Percentiles rank a stretch among this genome's conserved stretches.
Evolutionary conservation across 2,113 vertebrate species (phyloP).

Genomic region (Xerus inauris): DNA sequence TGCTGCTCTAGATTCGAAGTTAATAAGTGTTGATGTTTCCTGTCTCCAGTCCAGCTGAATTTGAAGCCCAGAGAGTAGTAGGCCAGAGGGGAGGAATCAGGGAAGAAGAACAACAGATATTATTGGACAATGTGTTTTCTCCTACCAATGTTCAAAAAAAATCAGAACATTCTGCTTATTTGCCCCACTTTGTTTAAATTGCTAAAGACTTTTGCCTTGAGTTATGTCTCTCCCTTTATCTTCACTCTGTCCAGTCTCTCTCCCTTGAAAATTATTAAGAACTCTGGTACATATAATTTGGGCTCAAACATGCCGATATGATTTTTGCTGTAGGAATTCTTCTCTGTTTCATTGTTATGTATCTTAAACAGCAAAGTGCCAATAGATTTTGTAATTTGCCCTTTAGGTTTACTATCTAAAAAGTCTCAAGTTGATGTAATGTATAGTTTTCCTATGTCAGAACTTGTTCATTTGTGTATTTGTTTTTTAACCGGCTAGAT

Average conservation of each 20-base stretch:
- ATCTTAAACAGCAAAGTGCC: background rate
- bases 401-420: background rate
- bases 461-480: background rate
- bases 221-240: background rate
- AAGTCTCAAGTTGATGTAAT: background rate
- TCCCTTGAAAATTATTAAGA: background rate
- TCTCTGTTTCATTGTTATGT: background rate
- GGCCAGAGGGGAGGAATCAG: fast-evolving
- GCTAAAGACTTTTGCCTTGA: background rate
- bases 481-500: background rate
- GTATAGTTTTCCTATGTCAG: background rate
- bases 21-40: background rate
- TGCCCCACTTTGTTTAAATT: background rate
- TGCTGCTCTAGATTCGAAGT: background rate
- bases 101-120: background rate
- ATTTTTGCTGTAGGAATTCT: background rate
- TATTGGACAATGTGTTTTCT: background rate
- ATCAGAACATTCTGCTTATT: background rate
- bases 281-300: background rate
- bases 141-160: background rate
- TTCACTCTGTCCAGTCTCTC: background rate
- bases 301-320: background rate
- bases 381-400: background rate
- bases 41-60: background rate
- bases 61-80: background rate